Conservation (phyloP, 2,888 invertebrate genomes). For the Helobdella robusta region DNA sequence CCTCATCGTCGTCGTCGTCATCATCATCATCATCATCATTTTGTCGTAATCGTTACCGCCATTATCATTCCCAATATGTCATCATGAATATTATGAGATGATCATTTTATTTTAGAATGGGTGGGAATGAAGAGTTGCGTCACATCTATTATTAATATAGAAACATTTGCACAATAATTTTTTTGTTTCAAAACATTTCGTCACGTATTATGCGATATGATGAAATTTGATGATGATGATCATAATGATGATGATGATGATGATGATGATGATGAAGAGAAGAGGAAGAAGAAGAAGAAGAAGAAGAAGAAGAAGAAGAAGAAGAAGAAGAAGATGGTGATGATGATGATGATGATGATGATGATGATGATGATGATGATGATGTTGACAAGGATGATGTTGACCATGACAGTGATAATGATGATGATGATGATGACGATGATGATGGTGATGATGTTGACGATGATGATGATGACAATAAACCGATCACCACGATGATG, state of each 20-base stretch:
- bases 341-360: constrained; percentile 23
- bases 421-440: constrained; percentile 7
- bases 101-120: too few relatives aligned
- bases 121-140: too few relatives aligned
- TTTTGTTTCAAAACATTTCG: too few relatives aligned
- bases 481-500: constrained; percentile 16
- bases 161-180: too few relatives aligned
- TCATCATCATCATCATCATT: too few relatives aligned
- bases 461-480: constrained; percentile 2
- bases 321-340: constrained; percentile 16
- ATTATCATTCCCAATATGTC: too few relatives aligned
- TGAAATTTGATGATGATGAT: constrained; percentile 19
- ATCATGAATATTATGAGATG: too few relatives aligned
- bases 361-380: constrained; percentile 25
- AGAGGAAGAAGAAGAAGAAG: not conserved
- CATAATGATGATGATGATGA: constrained; percentile 14
- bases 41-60: too few relatives aligned
- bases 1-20: too few relatives aligned
- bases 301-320: constrained; percentile 1
- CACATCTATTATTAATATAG: too few relatives aligned
- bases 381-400: constrained; percentile 7
- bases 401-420: not conserved
- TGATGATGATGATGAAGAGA: constrained; percentile 16
- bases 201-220: too few relatives aligned
- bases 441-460: constrained; percentile 18